Conservation (phyloP, 2,888 invertebrate species). For the Sicus ferrugineus region DNA sequence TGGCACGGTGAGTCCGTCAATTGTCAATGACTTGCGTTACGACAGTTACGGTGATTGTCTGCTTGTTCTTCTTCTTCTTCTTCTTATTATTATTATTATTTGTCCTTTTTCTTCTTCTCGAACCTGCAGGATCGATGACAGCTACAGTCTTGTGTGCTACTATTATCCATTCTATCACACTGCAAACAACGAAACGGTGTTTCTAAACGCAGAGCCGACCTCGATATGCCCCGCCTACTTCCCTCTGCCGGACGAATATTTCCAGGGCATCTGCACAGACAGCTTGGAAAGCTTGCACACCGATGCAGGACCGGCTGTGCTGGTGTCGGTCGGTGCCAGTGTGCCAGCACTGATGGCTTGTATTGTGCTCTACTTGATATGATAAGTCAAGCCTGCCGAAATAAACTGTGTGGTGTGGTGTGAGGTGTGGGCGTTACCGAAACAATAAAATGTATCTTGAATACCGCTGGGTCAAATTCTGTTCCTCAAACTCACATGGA, state of each 20-base stretch:
- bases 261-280: slow-evolving; percentile 6
- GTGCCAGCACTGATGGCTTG: background rate
- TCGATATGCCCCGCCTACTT: slow-evolving; percentile 16
- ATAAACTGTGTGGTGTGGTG: background rate
- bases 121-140: slow-evolving; percentile 10
- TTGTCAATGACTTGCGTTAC: background rate
- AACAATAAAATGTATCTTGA: background rate
- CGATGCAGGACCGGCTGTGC: background rate
- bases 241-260: slow-evolving; percentile 8
- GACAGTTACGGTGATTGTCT: background rate
- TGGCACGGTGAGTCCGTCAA: slow-evolving; percentile 31
- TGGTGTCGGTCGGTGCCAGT: background rate
- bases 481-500: too few relatives aligned
- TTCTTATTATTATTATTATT: too few relatives aligned
- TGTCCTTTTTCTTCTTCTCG: slow-evolving; percentile 1
- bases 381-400: background rate
- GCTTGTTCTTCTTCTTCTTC: background rate
- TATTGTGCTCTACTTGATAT: background rate
- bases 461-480: too few relatives aligned
- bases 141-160: slow-evolving; percentile 18
- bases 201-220: background rate
- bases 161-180: slow-evolving; percentile 26
- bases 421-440: background rate
- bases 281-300: background rate
- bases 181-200: background rate